Evolutionary conservation across 1,140 invertebrate genomes (phyloP).

Genomic region (Mya arenaria): DNA sequence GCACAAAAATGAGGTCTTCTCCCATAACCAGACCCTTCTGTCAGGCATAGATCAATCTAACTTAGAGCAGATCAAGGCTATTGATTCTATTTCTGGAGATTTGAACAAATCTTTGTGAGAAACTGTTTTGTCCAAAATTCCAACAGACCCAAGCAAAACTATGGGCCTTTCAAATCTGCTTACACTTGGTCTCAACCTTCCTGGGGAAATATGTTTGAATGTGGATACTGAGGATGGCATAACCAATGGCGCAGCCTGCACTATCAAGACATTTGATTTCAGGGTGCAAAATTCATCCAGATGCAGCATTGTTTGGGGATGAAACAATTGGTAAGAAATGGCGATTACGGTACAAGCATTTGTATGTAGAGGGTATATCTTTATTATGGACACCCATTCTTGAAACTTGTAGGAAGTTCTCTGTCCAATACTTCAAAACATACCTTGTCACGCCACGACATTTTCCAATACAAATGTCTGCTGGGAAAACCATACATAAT

Average conservation of each 20-base stretch:
- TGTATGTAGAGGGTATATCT: neutral
- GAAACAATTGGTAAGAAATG: neutral
- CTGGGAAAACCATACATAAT: constrained; percentile 5
- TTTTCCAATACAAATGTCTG: neutral
- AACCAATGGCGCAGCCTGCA: constrained; percentile 21
- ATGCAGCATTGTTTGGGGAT: constrained; percentile 27
- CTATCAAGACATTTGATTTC: constrained; percentile 11
- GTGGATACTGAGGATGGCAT: constrained; percentile 9
- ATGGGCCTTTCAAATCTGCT: neutral
- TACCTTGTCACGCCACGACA: neutral
- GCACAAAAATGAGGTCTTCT: neutral
- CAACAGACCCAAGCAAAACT: neutral
- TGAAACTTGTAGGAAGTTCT: neutral
- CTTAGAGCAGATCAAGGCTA: neutral
- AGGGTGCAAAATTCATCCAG: neutral
- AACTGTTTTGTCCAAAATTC: neutral
- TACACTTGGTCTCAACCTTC: neutral
- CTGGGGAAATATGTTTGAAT: neutral
- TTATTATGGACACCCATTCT: neutral
- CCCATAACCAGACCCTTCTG: neutral
- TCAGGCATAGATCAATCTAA: neutral
- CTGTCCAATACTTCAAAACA: neutral
- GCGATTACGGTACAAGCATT: neutral
- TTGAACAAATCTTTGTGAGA: neutral
- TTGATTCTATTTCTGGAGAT: constrained; percentile 25